Evolutionary conservation across 2,113 vertebrate species (phyloP), one percentile per base, ranked within the genome.

Genomic region (Macrotus californicus): DNA sequence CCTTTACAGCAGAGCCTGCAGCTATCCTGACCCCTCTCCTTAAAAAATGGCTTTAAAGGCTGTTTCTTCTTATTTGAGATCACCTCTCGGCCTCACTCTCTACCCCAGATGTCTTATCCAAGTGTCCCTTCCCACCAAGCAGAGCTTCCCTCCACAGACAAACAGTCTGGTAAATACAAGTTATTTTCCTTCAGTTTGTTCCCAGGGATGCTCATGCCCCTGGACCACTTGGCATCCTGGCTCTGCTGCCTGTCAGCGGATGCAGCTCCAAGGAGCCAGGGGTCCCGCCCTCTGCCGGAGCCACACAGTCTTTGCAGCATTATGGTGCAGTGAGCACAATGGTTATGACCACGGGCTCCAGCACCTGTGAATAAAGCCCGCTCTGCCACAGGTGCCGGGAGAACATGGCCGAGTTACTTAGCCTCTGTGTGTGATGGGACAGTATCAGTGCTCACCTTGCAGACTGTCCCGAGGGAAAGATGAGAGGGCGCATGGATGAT

Each of bases 301-400:
- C 80, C 83, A 14, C 83, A 14, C 48, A 9, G 52, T 12, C 59
- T 86, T 8, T 24, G 34, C n/a, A 52, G 56, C 29, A 31, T 5
- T 21, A 10, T 1, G n/a, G 11, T 0, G 7, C 5, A 77, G 7
- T 1, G 1, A 54, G 19, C 39, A 16, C 5, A 36, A 1, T 0
- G 3, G 3, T 11, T 29, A 16, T 0, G 0, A 21, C 15, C 11
- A 19, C 2, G 4, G 89, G 21, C 8, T 7, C 24, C 10, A 19
- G n/a, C 13, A 2, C 24, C n/a, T 29, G 46, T 61, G 41, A 22
- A 46, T 6, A 4, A 67, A 54, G 24, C 59, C 67, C 11, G 31
- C 34, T 80, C 89, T 26, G 31, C 34, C 29, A 31, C 41, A n/a
- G 67, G 76, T 6, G 12, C 87, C 43, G 43, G 39, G 43, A 80